These are phyloP conservation scores for Ochotona princeps DNA, from an alignment of 2,113 vertebrate genomes.

Conservation along the genomic window DNA sequence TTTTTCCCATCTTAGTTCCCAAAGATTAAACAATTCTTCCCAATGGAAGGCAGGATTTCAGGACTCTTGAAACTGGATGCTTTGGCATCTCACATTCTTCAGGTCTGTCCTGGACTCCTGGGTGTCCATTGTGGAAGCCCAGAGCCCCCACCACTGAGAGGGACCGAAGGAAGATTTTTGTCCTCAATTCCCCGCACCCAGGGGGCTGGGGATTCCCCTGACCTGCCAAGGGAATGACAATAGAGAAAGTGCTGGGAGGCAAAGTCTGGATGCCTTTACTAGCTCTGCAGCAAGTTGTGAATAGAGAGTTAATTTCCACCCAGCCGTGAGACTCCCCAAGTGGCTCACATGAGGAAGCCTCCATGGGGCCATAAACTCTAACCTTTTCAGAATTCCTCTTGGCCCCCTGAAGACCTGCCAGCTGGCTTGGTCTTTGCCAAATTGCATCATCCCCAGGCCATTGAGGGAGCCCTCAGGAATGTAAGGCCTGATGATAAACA, in stretches of 20 bases:
- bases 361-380: constrained; percentile 54
- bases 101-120: not conserved
- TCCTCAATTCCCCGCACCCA: not conserved
- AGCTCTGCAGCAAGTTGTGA: constrained; percentile 31
- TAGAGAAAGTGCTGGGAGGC: not conserved
- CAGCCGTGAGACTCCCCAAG: constrained; percentile 19
- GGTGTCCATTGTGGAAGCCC: not conserved
- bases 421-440: constrained; percentile 60
- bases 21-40: not conserved
- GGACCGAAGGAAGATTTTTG: constrained; percentile 30
- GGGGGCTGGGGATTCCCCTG: not conserved
- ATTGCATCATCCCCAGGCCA: constrained; percentile 31
- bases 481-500: constrained; percentile 10
- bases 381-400: constrained; percentile 76
- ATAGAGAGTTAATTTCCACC: constrained; percentile 65
- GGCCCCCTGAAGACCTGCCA: constrained; percentile 68
- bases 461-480: constrained; percentile 34
- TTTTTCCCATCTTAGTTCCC: not conserved
- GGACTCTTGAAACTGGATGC: not conserved
- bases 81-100: not conserved
- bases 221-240: constrained; percentile 25
- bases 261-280: constrained; percentile 18
- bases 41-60: not conserved
- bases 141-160: not conserved
- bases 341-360: constrained; percentile 10